Base-by-base conservation (phyloP, 2,888 invertebrate species). In the Yponomeuta malinellus region DNA sequence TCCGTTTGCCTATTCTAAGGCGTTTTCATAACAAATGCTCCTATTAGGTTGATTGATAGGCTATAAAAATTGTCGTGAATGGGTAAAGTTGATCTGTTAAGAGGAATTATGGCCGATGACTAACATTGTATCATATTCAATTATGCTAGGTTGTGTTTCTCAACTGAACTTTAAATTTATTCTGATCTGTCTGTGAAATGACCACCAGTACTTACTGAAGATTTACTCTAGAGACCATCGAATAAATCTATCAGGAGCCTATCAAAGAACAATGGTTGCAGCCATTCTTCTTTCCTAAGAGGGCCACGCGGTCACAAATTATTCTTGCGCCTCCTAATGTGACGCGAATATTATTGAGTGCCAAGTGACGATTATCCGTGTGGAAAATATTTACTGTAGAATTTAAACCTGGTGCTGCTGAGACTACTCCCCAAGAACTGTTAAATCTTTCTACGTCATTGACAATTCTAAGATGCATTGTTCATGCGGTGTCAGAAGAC, bases 311-410 rank as follows among this genome's bases (percentile, higher is more conserved):
- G 68, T 71, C 71, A 85, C 85, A 87, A 85, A 87, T 86, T 84
- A 88, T 85, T 83, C 78, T 81, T 79, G 81, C 82, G 83, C 82
- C 83, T 76, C 79, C 77, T 79, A 69, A 79, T 77, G 78, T 76
- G 79, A 75, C 78, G 80, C 84, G 83, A 87, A 84, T 52, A 68
- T 87, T 86, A 87, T 87, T 83, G 87, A 81, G 88, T 91, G 90
- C 90, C 91, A 90, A 90, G 82, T 85, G 82, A 59, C 52, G 52
- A 59, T 59, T 9, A 59, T 59, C 52, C 52, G 52, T 59, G 52
- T 0, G 15, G 15, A 15, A 59, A 59, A 59, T 59, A 15, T 59
- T 15, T 12, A 59, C 15, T 59, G 15, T 15, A 59, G 15, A 59
- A 15, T 12, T 59, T 59, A 5, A 15, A 59, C 52, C 12, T 43